Evolutionary conservation across 2,797 vertebrate species (phyloP).

Genomic region (Onychomys leucogaster): DNA sequence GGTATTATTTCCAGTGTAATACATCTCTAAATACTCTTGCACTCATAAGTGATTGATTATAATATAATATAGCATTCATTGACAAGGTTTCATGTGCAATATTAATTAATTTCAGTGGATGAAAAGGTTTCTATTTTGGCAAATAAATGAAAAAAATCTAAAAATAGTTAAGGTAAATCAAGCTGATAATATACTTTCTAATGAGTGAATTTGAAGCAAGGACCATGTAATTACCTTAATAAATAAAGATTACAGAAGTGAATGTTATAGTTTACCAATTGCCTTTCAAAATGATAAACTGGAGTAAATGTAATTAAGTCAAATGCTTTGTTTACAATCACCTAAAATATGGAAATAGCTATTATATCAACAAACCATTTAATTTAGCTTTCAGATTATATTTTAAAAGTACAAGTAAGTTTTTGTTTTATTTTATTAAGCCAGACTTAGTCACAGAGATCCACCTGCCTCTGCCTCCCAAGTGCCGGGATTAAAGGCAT

Average conservation of each 20-base stretch:
- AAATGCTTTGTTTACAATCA: constrained; percentile 41
- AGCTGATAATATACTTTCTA: constrained; percentile 79
- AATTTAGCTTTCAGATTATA: constrained; percentile 32
- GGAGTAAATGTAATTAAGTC: constrained; percentile 63
- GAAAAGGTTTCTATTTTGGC: constrained; percentile 48
- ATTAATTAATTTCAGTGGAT: constrained; percentile 69
- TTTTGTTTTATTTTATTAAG: neutral
- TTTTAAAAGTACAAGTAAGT: neutral
- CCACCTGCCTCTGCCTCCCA: no score
- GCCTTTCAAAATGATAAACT: constrained; percentile 45
- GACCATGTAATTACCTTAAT: constrained; percentile 75
- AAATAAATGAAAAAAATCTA: constrained; percentile 66
- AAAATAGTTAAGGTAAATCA: constrained; percentile 63
- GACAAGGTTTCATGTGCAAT: constrained; percentile 69
- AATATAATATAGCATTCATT: constrained; percentile 59
- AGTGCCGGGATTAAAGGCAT: no score
- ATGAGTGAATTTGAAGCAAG: constrained; percentile 77
- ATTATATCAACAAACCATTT: neutral
- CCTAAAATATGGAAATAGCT: constrained; percentile 33
- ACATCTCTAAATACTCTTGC: neutral
- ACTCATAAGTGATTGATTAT: constrained; percentile 64
- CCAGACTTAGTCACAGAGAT: no score
- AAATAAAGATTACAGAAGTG: constrained; percentile 57
- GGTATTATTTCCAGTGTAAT: constrained; percentile 6
- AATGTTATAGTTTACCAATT: constrained; percentile 47